A percentile compares a stretch with the other conserved stretches of the same genome.
Conservation (phyloP, 2,113 vertebrate genomes). For the Gambusia holbrooki region DNA sequence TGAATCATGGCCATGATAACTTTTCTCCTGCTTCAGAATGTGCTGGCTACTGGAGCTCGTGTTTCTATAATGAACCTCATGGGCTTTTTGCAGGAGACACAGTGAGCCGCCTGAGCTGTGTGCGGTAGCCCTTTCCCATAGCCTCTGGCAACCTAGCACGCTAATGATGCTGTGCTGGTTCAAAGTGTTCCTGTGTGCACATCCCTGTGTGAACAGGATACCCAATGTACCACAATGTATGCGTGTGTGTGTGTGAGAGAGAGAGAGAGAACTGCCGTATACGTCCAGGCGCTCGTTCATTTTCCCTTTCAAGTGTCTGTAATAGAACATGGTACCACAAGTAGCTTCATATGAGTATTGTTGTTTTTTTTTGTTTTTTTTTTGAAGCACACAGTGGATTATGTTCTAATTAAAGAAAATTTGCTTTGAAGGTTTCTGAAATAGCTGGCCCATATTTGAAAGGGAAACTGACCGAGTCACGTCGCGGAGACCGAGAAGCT, state of each 20-base stretch:
- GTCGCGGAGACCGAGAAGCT: conserved; percentile 49
- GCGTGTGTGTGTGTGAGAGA: not conserved
- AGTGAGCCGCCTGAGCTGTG: conserved; percentile 64
- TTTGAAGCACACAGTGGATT: conserved; percentile 37
- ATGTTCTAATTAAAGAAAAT: conserved; percentile 36
- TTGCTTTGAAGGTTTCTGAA: conserved; percentile 43
- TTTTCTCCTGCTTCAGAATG: conserved; percentile 70
- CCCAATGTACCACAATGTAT: conserved; percentile 3
- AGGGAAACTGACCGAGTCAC: conserved; percentile 47
- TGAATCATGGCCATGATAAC: conserved; percentile 76
- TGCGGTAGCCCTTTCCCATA: conserved; percentile 74
- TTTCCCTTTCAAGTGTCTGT: conserved; percentile 7
- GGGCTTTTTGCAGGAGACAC: conserved; percentile 64
- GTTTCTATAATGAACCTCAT: conserved; percentile 80
- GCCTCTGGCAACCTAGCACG: conserved; percentile 69
- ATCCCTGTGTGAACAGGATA: conserved; percentile 48
- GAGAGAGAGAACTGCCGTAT: not conserved
- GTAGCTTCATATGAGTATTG: conserved; percentile 2
- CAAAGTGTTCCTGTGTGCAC: conserved; percentile 70
- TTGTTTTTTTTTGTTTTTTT: not conserved
- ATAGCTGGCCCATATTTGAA: conserved; percentile 41
- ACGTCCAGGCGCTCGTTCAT: conserved; percentile 10
- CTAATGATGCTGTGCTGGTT: conserved; percentile 77
- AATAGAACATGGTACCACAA: not conserved
- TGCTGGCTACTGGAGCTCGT: conserved; percentile 64